phyloP scores from a whole-genome alignment of 2,888 invertebrate genomes.

The Meghimatium bilineatum region DNA sequence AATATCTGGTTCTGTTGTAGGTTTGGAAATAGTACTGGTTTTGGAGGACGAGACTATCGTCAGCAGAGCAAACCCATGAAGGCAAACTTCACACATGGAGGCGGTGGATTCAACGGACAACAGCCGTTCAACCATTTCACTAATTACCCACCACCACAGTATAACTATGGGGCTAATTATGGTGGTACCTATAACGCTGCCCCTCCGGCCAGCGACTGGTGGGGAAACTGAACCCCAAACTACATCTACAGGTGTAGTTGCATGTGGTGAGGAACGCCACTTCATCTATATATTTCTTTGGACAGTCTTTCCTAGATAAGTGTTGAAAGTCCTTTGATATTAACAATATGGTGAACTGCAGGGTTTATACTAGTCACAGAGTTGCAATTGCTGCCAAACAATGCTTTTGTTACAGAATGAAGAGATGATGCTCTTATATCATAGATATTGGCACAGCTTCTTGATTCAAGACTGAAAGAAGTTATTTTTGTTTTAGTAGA shows the following conservation, averaged over 20 bases:
- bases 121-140: slow-evolving; percentile 56
- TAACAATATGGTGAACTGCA: neutral
- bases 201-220: slow-evolving; percentile 67
- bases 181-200: slow-evolving; percentile 67
- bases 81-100: slow-evolving; percentile 45
- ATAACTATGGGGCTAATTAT: slow-evolving; percentile 72
- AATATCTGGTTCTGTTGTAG: slow-evolving; percentile 5
- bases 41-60: slow-evolving; percentile 78
- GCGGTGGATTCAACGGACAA: slow-evolving; percentile 42
- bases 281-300: neutral
- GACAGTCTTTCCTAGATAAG: neutral
- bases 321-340: neutral
- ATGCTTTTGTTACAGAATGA: too few relatives aligned
- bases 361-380: slow-evolving; percentile 8
- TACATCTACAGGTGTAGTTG: neutral
- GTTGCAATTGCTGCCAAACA: neutral
- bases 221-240: slow-evolving; percentile 60
- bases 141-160: slow-evolving; percentile 44
- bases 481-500: too few relatives aligned
- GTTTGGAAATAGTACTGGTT: slow-evolving; percentile 38
- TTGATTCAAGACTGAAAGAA: too few relatives aligned
- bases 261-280: neutral
- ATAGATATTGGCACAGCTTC: too few relatives aligned
- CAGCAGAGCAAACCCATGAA: slow-evolving; percentile 70
- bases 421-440: too few relatives aligned